Conservation (phyloP, 2,888 invertebrate species). For the Hylaea fasciaria region DNA sequence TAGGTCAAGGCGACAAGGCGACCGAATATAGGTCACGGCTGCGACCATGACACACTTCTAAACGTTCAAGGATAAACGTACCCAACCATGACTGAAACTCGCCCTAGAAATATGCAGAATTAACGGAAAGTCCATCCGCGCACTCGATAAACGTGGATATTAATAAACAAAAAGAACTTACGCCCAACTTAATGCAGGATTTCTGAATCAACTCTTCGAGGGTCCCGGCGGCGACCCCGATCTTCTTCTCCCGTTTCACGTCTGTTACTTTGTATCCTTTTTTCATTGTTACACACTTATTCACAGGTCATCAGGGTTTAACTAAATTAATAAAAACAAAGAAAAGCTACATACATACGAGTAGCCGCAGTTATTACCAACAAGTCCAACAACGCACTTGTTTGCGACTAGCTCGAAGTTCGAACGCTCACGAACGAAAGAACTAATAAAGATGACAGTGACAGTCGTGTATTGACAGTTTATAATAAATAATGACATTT, state of each 20-base stretch:
- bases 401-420: too few species aligned
- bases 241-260: constrained; percentile 86
- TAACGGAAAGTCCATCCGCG: constrained; percentile 26
- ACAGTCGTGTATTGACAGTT: too few species aligned
- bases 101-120: constrained; percentile 18
- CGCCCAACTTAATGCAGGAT: constrained; percentile 87
- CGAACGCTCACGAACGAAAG: too few species aligned
- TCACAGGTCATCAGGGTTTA: constrained; percentile 34
- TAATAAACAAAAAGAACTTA: constrained; percentile 61
- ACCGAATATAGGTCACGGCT: constrained; percentile 68
- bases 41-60: constrained; percentile 61
- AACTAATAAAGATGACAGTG: too few species aligned
- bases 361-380: too few species aligned
- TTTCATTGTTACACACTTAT: constrained; percentile 66
- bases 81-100: constrained; percentile 49
- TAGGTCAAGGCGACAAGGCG: constrained; percentile 66
- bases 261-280: constrained; percentile 91
- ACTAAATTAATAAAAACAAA: constrained; percentile 51
- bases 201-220: constrained; percentile 88
- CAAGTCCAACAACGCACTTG: too few species aligned
- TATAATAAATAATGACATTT: too few species aligned
- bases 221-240: constrained; percentile 89
- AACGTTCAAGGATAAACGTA: constrained; percentile 51
- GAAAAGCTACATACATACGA: constrained; percentile 28
- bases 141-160: not conserved